Conservation (phyloP, 2,888 invertebrate genomes). For the Lithophane ornitopus region DNA sequence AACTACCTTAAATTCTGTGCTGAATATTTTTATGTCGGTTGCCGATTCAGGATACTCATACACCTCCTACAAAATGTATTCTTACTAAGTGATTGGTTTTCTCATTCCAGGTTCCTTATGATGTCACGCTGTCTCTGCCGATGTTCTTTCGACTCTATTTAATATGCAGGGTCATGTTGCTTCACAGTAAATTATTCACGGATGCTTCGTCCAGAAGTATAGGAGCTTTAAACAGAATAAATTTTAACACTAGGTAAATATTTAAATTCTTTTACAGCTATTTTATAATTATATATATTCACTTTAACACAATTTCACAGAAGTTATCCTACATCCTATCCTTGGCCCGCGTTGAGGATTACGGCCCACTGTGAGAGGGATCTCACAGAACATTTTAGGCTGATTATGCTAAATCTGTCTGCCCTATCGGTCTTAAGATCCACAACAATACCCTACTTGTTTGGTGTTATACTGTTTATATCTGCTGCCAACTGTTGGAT, state of each 20-base stretch:
- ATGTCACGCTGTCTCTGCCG: slow-evolving; percentile 99
- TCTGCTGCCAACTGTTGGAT: background rate
- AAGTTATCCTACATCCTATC: background rate
- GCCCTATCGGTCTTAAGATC: background rate
- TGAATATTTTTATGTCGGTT: slow-evolving; percentile 43
- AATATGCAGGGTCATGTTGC: slow-evolving; percentile 99
- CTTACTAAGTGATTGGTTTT: slow-evolving; percentile 55
- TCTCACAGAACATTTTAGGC: too few relatives aligned
- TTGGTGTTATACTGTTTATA: background rate
- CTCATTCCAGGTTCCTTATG: slow-evolving; percentile 95
- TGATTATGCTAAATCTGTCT: background rate
- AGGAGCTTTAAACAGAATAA: slow-evolving; percentile 99
- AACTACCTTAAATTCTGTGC: slow-evolving; percentile 23
- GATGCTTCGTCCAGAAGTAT: slow-evolving; percentile 99
- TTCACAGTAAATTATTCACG: slow-evolving; percentile 99
- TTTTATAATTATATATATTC: background rate
- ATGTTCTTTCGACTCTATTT: slow-evolving; percentile 99
- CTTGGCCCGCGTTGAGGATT: too few relatives aligned
- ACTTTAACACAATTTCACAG: background rate
- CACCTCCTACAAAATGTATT: slow-evolving; percentile 22
- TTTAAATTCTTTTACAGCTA: background rate
- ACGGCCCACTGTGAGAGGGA: too few relatives aligned
- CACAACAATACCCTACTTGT: background rate
- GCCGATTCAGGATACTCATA: slow-evolving; percentile 20
- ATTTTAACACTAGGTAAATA: slow-evolving; percentile 98